Conservation (phyloP, 1,140 invertebrate genomes). For the Zaprionus inermis region DNA sequence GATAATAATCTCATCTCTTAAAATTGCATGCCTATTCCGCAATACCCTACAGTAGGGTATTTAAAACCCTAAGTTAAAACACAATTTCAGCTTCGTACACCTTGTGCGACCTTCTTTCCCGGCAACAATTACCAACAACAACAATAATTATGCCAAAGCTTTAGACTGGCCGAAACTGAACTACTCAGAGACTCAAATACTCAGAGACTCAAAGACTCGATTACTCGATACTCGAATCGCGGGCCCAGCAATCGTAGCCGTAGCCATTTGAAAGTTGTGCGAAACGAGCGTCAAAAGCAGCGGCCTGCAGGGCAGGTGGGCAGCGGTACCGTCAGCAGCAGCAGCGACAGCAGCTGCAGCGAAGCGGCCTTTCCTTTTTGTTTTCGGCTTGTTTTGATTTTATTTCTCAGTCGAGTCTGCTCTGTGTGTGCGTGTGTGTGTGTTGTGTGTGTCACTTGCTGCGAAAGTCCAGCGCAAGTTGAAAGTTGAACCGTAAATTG, state of each 20-base stretch:
- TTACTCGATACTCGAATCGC: slow-evolving; percentile 36
- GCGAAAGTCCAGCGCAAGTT: slow-evolving; percentile 75
- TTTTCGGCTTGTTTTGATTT: slow-evolving; percentile 40
- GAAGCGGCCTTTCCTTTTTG: slow-evolving; percentile 64
- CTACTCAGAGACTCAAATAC: slow-evolving; percentile 29
- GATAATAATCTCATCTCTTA: background rate
- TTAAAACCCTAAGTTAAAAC: slow-evolving; percentile 24
- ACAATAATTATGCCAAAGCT: slow-evolving; percentile 69
- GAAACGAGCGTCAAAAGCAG: slow-evolving; percentile 49
- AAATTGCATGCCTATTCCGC: background rate
- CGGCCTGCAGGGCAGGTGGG: slow-evolving; percentile 21
- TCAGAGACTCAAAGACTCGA: background rate
- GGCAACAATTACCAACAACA: slow-evolving; percentile 76
- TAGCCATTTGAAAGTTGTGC: slow-evolving; percentile 75
- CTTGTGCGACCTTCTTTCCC: slow-evolving; percentile 78
- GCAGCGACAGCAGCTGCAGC: slow-evolving; percentile 13
- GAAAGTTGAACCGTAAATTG: slow-evolving; percentile 69
- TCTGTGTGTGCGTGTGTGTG: slow-evolving; percentile 21
- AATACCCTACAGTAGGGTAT: slow-evolving; percentile 6
- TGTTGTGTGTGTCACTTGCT: slow-evolving; percentile 72
- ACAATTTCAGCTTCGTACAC: slow-evolving; percentile 67
- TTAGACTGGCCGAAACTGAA: slow-evolving; percentile 33
- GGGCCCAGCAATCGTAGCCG: slow-evolving; percentile 33
- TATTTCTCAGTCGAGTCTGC: slow-evolving; percentile 9
- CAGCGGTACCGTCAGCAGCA: slow-evolving; percentile 10